Evolutionary conservation across 2,888 invertebrate genomes (phyloP).

Genomic region (Pandemis heparana): DNA sequence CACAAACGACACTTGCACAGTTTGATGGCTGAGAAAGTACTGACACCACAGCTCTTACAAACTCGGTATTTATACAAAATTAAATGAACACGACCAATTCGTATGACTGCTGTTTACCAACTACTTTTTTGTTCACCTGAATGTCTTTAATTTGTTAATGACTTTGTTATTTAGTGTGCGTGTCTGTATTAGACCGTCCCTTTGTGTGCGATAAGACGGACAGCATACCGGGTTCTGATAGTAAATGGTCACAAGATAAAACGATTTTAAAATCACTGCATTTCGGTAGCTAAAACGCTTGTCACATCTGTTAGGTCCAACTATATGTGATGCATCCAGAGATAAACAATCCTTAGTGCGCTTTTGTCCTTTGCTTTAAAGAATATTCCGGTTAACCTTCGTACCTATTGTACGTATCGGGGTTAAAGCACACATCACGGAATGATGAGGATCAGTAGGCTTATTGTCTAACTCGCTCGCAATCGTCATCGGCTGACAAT

Average conservation of each 20-base stretch:
- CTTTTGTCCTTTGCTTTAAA: conserved; percentile 11
- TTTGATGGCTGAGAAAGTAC: conserved; percentile 44
- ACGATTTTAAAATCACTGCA: conserved; percentile 60
- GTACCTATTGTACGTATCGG: too few relatives aligned
- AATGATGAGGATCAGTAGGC: too few relatives aligned
- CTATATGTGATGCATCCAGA: conserved; percentile 51
- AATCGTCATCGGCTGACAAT: too few relatives aligned
- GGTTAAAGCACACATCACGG: too few relatives aligned
- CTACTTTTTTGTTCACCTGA: conserved; percentile 82
- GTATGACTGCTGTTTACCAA: conserved; percentile 72
- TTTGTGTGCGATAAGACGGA: conserved; percentile 80
- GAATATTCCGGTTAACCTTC: too few relatives aligned
- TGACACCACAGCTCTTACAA: too few relatives aligned
- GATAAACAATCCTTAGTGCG: conserved; percentile 26
- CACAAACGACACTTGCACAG: conserved; percentile 40
- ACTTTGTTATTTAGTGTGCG: conserved; percentile 75
- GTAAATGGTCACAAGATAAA: conserved; percentile 74
- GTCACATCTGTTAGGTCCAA: conserved; percentile 58
- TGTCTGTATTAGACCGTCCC: conserved; percentile 62
- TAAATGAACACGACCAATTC: conserved; percentile 66
- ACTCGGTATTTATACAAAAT: too few relatives aligned
- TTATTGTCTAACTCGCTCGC: too few relatives aligned
- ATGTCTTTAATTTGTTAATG: conserved; percentile 83
- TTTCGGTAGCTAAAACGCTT: conserved; percentile 80
- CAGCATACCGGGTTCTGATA: conserved; percentile 79